phyloP scores from a whole-genome alignment of 2,888 invertebrate species.

The Agrenia bidenticulata region DNA sequence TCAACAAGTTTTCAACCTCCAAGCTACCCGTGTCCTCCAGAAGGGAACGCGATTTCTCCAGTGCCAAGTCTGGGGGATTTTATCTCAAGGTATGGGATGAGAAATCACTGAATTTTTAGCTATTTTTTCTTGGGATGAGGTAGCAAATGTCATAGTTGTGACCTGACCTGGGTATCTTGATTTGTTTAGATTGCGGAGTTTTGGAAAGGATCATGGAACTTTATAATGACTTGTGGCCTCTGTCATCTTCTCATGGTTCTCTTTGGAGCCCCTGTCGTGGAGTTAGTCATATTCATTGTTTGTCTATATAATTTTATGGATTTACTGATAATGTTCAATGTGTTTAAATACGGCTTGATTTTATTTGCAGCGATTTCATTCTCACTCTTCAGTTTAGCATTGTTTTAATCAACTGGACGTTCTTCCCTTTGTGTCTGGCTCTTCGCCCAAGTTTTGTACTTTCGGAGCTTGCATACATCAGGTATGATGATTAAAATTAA shows the following conservation, averaged over 20 bases:
- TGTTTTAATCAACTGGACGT: conserved; percentile 40
- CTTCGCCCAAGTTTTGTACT: conserved; percentile 43
- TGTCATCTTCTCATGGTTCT: conserved; percentile 46
- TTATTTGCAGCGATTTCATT: conserved; percentile 38
- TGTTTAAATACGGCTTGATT: conserved; percentile 5
- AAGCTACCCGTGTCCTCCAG: conserved; percentile 33
- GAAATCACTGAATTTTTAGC: not conserved
- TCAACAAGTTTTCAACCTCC: conserved; percentile 1
- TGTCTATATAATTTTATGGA: not conserved
- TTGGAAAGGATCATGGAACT: conserved; percentile 38
- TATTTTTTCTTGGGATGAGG: conserved; percentile 7
- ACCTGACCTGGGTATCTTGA: conserved; percentile 1
- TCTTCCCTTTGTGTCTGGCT: conserved; percentile 44
- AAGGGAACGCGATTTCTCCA: conserved; percentile 24
- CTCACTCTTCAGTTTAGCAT: conserved; percentile 48
- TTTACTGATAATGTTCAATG: not conserved
- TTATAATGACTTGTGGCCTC: conserved; percentile 26
- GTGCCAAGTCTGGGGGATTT: conserved; percentile 15
- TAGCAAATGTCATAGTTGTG: too few relatives aligned
- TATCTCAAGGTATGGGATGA: conserved; percentile 21
- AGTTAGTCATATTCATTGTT: conserved; percentile 32
- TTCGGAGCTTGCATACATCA: conserved; percentile 45
- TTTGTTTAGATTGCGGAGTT: conserved; percentile 34
- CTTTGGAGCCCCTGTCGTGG: conserved; percentile 48
- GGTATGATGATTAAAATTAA: conserved; percentile 35